Base-by-base conservation (phyloP, 2,888 invertebrate genomes). In the Trichacis sp. region DNA sequence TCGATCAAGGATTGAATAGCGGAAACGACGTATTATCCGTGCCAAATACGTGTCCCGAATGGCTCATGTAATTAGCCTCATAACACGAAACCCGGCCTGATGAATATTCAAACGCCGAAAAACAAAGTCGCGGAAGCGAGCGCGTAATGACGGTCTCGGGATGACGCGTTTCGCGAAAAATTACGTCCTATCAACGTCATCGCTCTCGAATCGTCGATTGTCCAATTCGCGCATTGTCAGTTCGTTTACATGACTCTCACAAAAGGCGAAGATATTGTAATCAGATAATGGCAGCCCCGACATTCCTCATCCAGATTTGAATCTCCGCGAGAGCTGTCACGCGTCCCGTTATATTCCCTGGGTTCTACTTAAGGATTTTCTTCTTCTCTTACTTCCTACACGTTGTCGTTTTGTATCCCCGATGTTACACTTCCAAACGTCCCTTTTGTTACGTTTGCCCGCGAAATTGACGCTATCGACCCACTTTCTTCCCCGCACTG, bases 221-320 rank as follows among this genome's bases (percentile, higher is more conserved):
- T 40, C 33, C 29, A 15, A 24, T 36, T 55, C 40, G 17, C 45
- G 50, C 58, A 66, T 72, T 68, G 69, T 68, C 68, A 63, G 64
- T 57, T 68, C 62, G 64, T 68, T 70, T 73, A 70, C 69, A 70
- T 55, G 42, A 63, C 60, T 62, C 63, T 67, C 52, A 61, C 61
- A 55, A 48, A 59, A 67, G 67, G 63, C 48, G 62, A 64, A 62
- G 65, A 67, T 59, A 66, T 66, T 18, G 64, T 67, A 68, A 73
- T 73, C 71, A 70, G 69, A 72, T 73, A 72, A 68, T 67, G 61
- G 55, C 55, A 47, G 54, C 51, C 50, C 59, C 58, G 64, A 69
- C 71, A 71, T 73, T 68, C 68, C 64, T 71, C 73, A 70, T 70
- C 52, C 63, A 72, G 75, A 75, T 75, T 71, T 67, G 50, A 64